These are phyloP conservation scores for Didymodactylos carnosus DNA, from an alignment of 2,888 invertebrate genomes.

Conservation along the genomic window DNA sequence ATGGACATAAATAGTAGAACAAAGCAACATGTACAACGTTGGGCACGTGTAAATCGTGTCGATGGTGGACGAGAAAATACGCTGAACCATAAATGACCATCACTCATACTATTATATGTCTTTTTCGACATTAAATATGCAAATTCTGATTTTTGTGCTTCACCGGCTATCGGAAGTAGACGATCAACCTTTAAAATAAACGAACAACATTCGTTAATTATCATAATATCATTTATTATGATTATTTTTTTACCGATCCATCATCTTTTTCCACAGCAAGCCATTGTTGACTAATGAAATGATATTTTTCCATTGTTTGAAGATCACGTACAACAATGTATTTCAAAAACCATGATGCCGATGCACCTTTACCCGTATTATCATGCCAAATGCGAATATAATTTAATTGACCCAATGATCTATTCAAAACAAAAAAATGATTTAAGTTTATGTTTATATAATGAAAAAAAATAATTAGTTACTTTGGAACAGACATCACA, in stretches of 20 bases:
- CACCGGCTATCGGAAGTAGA: constrained; percentile 27
- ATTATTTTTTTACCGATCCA: constrained; percentile 23
- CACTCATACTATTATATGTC: constrained; percentile 20
- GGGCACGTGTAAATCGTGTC: constrained; percentile 35
- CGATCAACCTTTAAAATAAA: not conserved
- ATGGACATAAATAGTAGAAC: constrained; percentile 37
- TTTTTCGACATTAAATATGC: constrained; percentile 11
- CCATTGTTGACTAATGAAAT: constrained; percentile 37
- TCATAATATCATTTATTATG: too few species aligned
- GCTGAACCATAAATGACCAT: constrained; percentile 40
- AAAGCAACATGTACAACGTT: constrained; percentile 38
- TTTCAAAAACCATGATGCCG: constrained; percentile 36
- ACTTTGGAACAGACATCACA: constrained; percentile 33
- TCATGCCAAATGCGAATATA: constrained; percentile 36
- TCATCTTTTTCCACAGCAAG: constrained; percentile 38
- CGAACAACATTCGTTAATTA: too few species aligned
- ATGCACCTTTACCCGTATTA: constrained; percentile 35
- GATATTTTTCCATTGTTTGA: constrained; percentile 35
- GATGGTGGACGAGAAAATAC: constrained; percentile 37
- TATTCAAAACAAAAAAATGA: constrained; percentile 34
- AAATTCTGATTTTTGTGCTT: constrained; percentile 35
- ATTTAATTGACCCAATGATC: constrained; percentile 35
- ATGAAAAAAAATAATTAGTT: not conserved
- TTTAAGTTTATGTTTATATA: constrained; percentile 27
- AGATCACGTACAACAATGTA: constrained; percentile 35